Conservation (phyloP, 2,888 invertebrate species). For the Sminthurides aquaticus region DNA sequence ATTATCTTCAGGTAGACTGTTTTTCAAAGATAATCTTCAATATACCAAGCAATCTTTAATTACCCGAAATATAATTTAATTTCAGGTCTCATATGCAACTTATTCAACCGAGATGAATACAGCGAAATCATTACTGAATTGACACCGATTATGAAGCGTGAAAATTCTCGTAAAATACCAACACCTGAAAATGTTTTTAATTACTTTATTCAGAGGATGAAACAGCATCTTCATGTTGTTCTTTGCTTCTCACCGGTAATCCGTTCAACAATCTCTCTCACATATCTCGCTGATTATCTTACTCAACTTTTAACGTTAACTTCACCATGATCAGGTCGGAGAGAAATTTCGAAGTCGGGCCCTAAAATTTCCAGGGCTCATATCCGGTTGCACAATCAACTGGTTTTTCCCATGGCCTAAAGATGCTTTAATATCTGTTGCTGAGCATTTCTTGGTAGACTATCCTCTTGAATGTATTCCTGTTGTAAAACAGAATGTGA, state of each 20-base stretch:
- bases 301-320: too few species aligned
- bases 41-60: too few species aligned
- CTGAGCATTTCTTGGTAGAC: constrained; percentile 79
- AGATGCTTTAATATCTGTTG: constrained; percentile 86
- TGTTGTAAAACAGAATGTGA: constrained; percentile 75
- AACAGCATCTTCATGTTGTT: constrained; percentile 87
- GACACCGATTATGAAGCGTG: constrained; percentile 86
- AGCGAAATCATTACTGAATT: constrained; percentile 88
- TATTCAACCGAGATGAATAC: constrained; percentile 92
- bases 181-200: constrained; percentile 91
- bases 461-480: constrained; percentile 81
- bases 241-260: constrained; percentile 92
- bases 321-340: constrained; percentile 75
- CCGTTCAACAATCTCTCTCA: too few species aligned
- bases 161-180: constrained; percentile 79
- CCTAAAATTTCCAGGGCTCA: constrained; percentile 84
- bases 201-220: constrained; percentile 81
- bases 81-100: constrained; percentile 77
- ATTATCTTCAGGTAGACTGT: constrained; percentile 65
- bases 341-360: constrained; percentile 88
- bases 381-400: constrained; percentile 95
- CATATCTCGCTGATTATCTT: too few species aligned
- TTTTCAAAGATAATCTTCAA: too few species aligned
- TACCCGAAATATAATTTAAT: too few species aligned
- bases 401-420: constrained; percentile 99